phyloP scores from a whole-genome alignment of 2,797 vertebrate genomes.

The Bufotes viridis region DNA sequence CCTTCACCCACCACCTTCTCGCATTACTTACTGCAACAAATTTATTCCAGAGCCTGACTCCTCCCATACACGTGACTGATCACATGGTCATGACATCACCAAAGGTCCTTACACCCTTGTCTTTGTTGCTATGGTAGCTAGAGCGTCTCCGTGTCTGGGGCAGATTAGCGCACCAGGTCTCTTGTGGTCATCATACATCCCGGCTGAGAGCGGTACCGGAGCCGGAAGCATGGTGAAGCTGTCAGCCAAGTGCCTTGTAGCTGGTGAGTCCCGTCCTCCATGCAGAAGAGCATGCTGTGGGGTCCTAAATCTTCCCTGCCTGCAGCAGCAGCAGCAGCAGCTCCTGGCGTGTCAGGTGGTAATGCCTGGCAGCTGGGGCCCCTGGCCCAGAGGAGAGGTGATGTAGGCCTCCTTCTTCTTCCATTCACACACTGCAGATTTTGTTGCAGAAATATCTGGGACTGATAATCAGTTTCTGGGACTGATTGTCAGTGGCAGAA shows the following conservation, averaged over 20 bases:
- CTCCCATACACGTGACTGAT: background rate
- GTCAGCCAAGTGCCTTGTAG: conserved; percentile 77
- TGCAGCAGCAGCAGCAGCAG: no score
- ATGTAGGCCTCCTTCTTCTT: no score
- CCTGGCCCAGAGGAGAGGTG: no score
- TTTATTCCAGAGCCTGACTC: background rate
- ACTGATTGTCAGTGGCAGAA: no score
- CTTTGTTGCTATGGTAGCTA: conserved; percentile 25
- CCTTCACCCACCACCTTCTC: background rate
- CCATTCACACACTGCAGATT: no score
- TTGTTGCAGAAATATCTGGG: no score
- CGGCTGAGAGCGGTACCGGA: background rate
- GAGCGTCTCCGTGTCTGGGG: background rate
- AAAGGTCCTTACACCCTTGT: background rate
- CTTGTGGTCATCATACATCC: background rate
- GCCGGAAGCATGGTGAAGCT: conserved; percentile 75
- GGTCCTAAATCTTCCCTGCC: no score
- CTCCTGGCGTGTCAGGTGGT: no score
- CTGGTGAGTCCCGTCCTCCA: conserved; percentile 72
- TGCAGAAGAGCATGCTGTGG: background rate
- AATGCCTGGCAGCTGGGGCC: no score
- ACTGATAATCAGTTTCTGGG: no score
- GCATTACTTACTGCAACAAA: background rate
- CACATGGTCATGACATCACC: background rate
- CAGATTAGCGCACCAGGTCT: background rate